A percentile compares a stretch with the other conserved stretches of the same genome.
Conservation (phyloP, 2,113 vertebrate genomes). For the Hippocampus comes region DNA sequence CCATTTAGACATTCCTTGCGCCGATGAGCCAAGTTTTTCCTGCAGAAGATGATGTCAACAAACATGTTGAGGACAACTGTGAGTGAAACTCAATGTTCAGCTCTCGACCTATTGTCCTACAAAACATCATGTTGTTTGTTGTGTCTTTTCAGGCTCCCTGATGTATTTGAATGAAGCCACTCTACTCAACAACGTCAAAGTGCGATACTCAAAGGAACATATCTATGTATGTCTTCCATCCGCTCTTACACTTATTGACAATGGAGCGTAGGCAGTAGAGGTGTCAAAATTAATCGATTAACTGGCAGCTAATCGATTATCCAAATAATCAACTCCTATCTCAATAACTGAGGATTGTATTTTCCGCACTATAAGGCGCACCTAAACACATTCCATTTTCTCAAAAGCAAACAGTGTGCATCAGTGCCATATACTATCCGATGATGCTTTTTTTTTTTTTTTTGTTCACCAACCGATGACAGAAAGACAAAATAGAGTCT, state of each 20-base stretch:
- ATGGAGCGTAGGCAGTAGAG: not conserved
- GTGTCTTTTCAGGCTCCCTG: constrained; percentile 80
- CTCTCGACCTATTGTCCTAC: not conserved
- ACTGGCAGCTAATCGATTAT: too few species aligned
- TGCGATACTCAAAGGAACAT: constrained; percentile 95
- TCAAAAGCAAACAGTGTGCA: too few species aligned
- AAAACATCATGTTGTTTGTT: not conserved
- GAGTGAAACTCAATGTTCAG: constrained; percentile 58
- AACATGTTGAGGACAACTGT: constrained; percentile 98
- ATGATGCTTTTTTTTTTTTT: not conserved
- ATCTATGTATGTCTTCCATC: constrained; percentile 85
- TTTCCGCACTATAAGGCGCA: too few species aligned
- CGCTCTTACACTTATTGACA: not conserved
- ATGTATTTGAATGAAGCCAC: constrained; percentile 99
- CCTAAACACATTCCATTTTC: too few species aligned
- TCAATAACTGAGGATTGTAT: too few species aligned
- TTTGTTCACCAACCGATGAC: not conserved
- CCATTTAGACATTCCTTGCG: constrained; percentile 86
- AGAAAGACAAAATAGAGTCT: not conserved
- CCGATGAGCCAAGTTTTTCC: constrained; percentile 93
- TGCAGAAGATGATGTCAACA: constrained; percentile 95
- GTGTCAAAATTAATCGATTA: too few species aligned
- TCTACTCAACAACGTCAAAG: constrained; percentile 94
- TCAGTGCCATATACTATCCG: not conserved
- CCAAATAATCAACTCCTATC: too few species aligned